A percentile compares a stretch with the other conserved stretches of the same genome.
Conservation (phyloP, 1,140 invertebrate genomes). For the Anastatus disparis region DNA sequence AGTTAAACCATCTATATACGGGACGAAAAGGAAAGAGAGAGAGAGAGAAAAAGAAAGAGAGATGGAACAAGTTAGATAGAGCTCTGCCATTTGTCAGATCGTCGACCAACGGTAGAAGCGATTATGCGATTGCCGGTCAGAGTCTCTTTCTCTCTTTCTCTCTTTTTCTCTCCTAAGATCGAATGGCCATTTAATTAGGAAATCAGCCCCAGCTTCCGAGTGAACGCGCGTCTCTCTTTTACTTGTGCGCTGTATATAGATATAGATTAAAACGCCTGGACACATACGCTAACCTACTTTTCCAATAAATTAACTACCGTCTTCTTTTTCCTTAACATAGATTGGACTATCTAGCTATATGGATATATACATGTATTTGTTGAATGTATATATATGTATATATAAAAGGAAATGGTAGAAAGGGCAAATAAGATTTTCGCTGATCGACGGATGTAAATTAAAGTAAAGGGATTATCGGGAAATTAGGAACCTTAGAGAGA, state of each 20-base stretch:
- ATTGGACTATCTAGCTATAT: too few species aligned
- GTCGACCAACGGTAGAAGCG: not conserved
- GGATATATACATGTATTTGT: too few species aligned
- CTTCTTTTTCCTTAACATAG: not conserved
- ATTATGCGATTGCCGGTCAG: conserved; percentile 6
- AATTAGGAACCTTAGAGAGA: conserved; percentile 29
- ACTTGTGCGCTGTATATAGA: not conserved
- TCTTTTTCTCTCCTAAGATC: conserved; percentile 10
- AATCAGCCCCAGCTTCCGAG: conserved; percentile 23
- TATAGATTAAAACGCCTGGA: conserved; percentile 1
- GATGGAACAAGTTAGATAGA: not conserved
- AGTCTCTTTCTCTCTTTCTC: not conserved
- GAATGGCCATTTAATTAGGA: conserved; percentile 38
- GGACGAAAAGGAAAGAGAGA: not conserved
- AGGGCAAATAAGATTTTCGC: conserved; percentile 16
- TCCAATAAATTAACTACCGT: conserved; percentile 31
- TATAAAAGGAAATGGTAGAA: not conserved
- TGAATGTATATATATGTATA: conserved; percentile 24
- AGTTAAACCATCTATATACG: too few species aligned
- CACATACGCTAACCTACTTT: conserved; percentile 29
- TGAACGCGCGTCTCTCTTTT: not conserved
- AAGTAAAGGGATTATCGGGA: conserved; percentile 39
- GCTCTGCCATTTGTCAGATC: conserved; percentile 18
- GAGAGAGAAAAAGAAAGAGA: not conserved
- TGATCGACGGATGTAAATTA: conserved; percentile 31